phyloP scores from a whole-genome alignment of 2,888 invertebrate genomes.

The Trissoscelio sp. region DNA sequence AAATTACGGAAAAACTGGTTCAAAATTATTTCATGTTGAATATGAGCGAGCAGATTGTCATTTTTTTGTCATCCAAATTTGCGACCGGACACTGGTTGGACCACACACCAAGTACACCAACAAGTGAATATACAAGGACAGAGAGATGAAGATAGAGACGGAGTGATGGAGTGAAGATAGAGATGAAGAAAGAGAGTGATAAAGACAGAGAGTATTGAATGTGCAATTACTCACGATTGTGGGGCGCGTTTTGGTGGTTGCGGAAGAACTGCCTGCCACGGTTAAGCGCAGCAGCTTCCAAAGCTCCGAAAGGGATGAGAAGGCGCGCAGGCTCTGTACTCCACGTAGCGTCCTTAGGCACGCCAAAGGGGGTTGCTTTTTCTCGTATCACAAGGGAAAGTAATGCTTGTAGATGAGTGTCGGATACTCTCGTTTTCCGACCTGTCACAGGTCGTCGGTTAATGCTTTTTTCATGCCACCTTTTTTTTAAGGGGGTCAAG shows the following conservation, averaged over 20 bases:
- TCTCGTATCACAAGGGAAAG: slow-evolving; percentile 63
- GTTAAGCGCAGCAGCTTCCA: slow-evolving; percentile 77
- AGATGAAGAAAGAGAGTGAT: slow-evolving; percentile 12
- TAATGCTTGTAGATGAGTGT: slow-evolving; percentile 65
- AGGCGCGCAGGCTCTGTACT: slow-evolving; percentile 75
- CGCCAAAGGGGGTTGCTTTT: slow-evolving; percentile 68
- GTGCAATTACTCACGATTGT: slow-evolving; percentile 82
- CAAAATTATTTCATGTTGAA: neutral
- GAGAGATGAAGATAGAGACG: neutral
- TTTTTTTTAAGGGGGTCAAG: neutral
- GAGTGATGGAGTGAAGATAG: slow-evolving; percentile 4
- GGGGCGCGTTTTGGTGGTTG: slow-evolving; percentile 81
- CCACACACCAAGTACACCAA: neutral
- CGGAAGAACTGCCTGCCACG: slow-evolving; percentile 82
- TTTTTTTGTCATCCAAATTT: too few species aligned
- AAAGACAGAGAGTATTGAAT: slow-evolving; percentile 54
- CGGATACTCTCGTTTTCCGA: slow-evolving; percentile 46
- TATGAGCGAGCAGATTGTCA: neutral
- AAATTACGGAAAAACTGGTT: neutral
- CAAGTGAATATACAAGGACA: slow-evolving; percentile 21
- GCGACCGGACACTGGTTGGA: neutral
- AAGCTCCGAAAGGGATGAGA: slow-evolving; percentile 74
- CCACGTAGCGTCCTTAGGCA: slow-evolving; percentile 58
- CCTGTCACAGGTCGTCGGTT: slow-evolving; percentile 10
- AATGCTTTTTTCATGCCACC: too few species aligned